phyloP scores from a whole-genome alignment of 1,140 invertebrate genomes.

The Rhyacophila brunnea region DNA sequence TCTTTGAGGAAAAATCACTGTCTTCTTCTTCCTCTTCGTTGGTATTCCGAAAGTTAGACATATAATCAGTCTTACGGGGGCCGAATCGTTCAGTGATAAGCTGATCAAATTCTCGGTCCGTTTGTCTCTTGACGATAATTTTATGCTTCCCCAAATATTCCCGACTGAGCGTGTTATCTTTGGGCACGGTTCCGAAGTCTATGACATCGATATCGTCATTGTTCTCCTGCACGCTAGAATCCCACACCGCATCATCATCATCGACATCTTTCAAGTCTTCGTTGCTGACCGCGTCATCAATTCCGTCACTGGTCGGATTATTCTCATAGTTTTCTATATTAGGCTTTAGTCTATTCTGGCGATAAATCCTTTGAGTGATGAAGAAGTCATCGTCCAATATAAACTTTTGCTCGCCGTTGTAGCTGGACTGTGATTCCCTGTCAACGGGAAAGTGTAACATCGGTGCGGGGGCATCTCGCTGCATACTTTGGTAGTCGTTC shows the following conservation, averaged over 20 bases:
- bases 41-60: too few species aligned
- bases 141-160: constrained; percentile 19
- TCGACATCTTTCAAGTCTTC: constrained; percentile 7
- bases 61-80: too few species aligned
- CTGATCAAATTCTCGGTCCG: neutral
- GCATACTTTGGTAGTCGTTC: constrained; percentile 15
- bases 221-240: constrained; percentile 19
- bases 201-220: constrained; percentile 2
- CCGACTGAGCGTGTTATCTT: neutral
- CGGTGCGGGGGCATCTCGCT: constrained; percentile 32
- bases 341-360: constrained; percentile 26
- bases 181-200: neutral
- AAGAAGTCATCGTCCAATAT: constrained; percentile 28
- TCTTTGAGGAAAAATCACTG: too few species aligned
- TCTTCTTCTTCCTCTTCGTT: too few species aligned
- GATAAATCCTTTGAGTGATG: constrained; percentile 26
- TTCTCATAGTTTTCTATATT: constrained; percentile 10
- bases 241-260: constrained; percentile 23
- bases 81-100: too few species aligned
- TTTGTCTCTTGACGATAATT: constrained; percentile 5
- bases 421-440: constrained; percentile 3
- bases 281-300: constrained; percentile 3
- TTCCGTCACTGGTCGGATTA: neutral
- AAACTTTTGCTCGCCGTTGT: constrained; percentile 16
- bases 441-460: constrained; percentile 30